Base-by-base conservation (phyloP, 2,888 invertebrate genomes). In the Spilarctia lutea region DNA sequence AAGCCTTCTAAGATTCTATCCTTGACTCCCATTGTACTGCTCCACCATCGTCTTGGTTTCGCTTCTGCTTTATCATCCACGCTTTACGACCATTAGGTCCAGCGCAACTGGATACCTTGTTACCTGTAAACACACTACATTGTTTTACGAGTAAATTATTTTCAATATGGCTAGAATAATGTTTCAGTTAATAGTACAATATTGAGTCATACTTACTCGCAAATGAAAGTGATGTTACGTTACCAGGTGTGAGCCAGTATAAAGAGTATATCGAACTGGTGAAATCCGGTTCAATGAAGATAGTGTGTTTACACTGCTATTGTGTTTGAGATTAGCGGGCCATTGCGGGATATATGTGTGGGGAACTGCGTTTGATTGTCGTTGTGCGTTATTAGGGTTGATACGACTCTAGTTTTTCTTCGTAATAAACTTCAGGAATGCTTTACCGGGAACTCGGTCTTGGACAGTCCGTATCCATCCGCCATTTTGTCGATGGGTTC, bases 321-420 rank as follows among this genome's bases (percentile, higher is more conserved):
- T n/a, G 65, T 86, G 87, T 82, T 88, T 83, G 73, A 78, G 73
- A 81, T 82, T 82, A 80, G 74, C 76, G 71, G 71, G 75, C 78
- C 78, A 79, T 82, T 85, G 83, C 87, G 75, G 74, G 71, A 73
- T 73, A 76, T 83, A 83, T 87, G 86, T 87, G 87, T 78, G 81
- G 68, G 77, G 69, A 67, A 66, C 75, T 69, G 75, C 73, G 71
- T 71, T 71, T 73, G 77, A 80, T 78, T 79, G 73, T 80, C 67
- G 77, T 83, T 75, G 78, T 70, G 73, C 30, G 27, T 33, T 18
- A 18, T 1, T 83, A 90, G 88, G 88, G 89, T 30, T 87, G 85
- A 30, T 20, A 20, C 42, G 18, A 39, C 13, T 20, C 42, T 24
- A 30, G 24, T 24, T 20, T 56, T 56, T n/a, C 11, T 56, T 56